Percentiles rank a stretch among this genome's conserved stretches.
Conservation (phyloP, 2,888 invertebrate species). For the Sinhomidia bicolor region DNA sequence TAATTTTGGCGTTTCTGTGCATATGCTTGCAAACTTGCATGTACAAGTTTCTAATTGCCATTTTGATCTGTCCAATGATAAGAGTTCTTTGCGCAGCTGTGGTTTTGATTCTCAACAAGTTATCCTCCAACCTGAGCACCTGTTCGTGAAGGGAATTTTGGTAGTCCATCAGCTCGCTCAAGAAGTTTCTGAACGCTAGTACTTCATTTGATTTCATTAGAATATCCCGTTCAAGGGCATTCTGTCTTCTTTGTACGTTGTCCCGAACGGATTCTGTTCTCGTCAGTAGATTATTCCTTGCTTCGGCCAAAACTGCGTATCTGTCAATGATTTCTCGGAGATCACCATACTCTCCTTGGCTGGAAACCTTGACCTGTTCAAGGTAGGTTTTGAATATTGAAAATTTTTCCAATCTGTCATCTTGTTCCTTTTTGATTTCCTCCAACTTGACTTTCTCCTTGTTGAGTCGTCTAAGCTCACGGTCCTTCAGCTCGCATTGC, state of each 20-base stretch:
- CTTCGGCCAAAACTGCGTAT: constrained; percentile 74
- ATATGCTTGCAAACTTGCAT: constrained; percentile 77
- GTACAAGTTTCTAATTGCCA: constrained; percentile 78
- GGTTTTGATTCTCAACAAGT: constrained; percentile 75
- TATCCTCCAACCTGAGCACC: constrained; percentile 75
- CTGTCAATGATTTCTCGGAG: constrained; percentile 78
- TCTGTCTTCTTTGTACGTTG: constrained; percentile 69
- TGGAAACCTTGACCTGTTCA: constrained; percentile 73
- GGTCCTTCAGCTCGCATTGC: constrained; percentile 62
- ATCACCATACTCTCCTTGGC: constrained; percentile 78
- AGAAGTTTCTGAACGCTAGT: constrained; percentile 77
- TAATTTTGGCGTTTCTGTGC: constrained; percentile 67
- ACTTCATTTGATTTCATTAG: constrained; percentile 77
- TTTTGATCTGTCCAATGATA: constrained; percentile 78
- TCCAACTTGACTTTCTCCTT: constrained; percentile 71
- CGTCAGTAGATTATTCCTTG: constrained; percentile 62
- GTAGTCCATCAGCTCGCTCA: constrained; percentile 77
- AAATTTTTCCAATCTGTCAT: constrained; percentile 73
- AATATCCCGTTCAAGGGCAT: constrained; percentile 73
- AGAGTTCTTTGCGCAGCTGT: constrained; percentile 78
- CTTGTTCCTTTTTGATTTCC: constrained; percentile 65
- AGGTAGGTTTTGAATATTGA: constrained; percentile 77
- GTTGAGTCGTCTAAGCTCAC: constrained; percentile 69
- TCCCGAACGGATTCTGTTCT: constrained; percentile 69
- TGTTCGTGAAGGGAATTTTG: constrained; percentile 73